A percentile compares a stretch with the other conserved stretches of the same genome.
Evolutionary conservation across 2,113 vertebrate genomes (phyloP).

Genomic region (Damaliscus lunatus): DNA sequence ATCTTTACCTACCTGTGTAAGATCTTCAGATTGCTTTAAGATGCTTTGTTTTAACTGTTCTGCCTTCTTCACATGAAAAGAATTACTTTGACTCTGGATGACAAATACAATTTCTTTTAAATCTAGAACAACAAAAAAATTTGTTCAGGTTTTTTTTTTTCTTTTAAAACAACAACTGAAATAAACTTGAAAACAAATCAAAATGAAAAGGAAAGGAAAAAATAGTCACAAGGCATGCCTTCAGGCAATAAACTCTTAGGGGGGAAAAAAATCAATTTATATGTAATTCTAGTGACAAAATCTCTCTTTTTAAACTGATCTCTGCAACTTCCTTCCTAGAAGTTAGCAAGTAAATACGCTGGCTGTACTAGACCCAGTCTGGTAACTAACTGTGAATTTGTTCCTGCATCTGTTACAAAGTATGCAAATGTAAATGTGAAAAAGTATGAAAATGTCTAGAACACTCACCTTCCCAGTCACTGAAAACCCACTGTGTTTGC

Average conservation of each 20-base stretch:
- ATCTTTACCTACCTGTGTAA: slow-evolving; percentile 85
- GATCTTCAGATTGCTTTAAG: slow-evolving; percentile 84
- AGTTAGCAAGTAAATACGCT: neutral
- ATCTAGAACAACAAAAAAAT: slow-evolving; percentile 83
- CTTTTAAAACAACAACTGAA: neutral
- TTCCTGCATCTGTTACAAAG: neutral
- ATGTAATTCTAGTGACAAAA: neutral
- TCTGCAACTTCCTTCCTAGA: neutral
- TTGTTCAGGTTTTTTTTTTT: neutral
- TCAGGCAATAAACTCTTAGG: neutral
- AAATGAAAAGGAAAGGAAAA: neutral
- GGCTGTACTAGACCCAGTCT: neutral
- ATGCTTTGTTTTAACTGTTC: slow-evolving; percentile 85
- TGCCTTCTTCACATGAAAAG: slow-evolving; percentile 91
- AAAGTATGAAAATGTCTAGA: neutral
- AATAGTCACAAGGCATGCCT: neutral
- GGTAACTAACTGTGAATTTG: neutral
- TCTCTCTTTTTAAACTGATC: neutral
- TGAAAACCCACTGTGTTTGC: neutral
- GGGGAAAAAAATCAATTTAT: neutral
- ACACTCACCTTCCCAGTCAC: neutral
- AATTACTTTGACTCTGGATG: slow-evolving; percentile 96
- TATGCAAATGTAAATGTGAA: neutral
- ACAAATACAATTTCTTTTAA: slow-evolving; percentile 92
- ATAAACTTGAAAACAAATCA: slow-evolving; percentile 1